Evolutionary conservation across 2,797 vertebrate species (phyloP).

Genomic region (Typhlichthys subterraneus): DNA sequence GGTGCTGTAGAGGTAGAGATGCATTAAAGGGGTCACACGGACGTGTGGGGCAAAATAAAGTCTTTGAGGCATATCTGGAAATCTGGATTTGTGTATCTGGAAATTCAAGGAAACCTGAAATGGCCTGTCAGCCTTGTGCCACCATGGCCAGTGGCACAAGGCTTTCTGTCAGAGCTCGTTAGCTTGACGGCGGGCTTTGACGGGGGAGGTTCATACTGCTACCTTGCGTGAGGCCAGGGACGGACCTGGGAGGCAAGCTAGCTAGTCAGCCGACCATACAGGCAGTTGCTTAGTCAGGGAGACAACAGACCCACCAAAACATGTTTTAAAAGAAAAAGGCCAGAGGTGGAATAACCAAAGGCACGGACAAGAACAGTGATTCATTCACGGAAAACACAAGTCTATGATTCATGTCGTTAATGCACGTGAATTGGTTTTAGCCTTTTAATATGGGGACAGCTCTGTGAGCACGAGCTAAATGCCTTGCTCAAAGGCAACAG

Average conservation of each 20-base stretch:
- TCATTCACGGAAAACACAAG: conserved; percentile 35
- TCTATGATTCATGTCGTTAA: background rate
- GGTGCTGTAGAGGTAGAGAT: conserved; percentile 17
- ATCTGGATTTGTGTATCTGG: background rate
- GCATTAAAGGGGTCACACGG: background rate
- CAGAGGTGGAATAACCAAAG: conserved; percentile 21
- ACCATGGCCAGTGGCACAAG: conserved; percentile 52
- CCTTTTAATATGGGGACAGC: too few species aligned
- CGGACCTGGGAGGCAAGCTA: conserved; percentile 46
- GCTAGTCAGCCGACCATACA: conserved; percentile 39
- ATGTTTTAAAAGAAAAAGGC: conserved; percentile 5
- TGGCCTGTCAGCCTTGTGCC: conserved; percentile 30
- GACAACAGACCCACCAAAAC: conserved; percentile 39
- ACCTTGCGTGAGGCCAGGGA: conserved; percentile 26
- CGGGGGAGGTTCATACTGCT: conserved; percentile 46
- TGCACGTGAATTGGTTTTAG: too few species aligned
- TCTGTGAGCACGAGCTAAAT: too few species aligned
- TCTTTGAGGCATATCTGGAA: conserved; percentile 28
- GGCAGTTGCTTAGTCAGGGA: conserved; percentile 42
- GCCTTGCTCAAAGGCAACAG: too few species aligned
- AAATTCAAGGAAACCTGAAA: conserved; percentile 25
- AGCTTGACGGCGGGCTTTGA: conserved; percentile 54
- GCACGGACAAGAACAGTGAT: conserved; percentile 33
- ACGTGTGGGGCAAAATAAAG: conserved; percentile 10
- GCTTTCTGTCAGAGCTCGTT: conserved; percentile 60